A percentile compares a stretch with the other conserved stretches of the same genome.
Conservation (phyloP, 2,888 invertebrate species). For the Ditula angustiorana region DNA sequence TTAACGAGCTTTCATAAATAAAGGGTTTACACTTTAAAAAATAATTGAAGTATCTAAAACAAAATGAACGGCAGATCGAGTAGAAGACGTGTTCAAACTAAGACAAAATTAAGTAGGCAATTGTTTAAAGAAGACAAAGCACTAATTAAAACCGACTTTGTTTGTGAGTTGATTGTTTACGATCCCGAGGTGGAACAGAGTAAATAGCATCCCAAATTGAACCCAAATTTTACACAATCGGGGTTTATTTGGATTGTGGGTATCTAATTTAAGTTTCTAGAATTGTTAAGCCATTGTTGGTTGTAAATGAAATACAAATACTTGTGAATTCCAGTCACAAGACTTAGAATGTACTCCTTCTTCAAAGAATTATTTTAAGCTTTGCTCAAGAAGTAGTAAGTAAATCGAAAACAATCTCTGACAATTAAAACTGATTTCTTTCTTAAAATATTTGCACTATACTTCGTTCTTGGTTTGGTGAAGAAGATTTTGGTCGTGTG, state of each 20-base stretch:
- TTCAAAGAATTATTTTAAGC: too few species aligned
- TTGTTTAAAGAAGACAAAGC: slow-evolving; percentile 19
- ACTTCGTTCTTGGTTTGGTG: too few species aligned
- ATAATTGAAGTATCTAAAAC: too few species aligned
- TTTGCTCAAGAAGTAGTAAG: too few species aligned
- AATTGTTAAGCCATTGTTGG: slow-evolving; percentile 6
- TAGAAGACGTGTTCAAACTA: background rate
- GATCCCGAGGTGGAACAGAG: slow-evolving; percentile 3
- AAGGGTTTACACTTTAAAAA: too few species aligned
- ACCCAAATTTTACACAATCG: slow-evolving; percentile 14
- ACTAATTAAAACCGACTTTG: slow-evolving; percentile 26
- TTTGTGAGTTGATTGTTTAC: slow-evolving; percentile 19
- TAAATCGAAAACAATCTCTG: too few species aligned
- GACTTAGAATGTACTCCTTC: background rate
- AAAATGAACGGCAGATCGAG: background rate
- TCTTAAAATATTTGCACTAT: too few species aligned
- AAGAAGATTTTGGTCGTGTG: too few species aligned
- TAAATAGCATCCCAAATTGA: slow-evolving; percentile 20
- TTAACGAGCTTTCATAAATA: too few species aligned
- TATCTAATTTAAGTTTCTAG: slow-evolving; percentile 15
- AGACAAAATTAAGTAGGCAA: slow-evolving; percentile 20
- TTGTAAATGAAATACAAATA: slow-evolving; percentile 9
- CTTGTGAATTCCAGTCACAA: background rate
- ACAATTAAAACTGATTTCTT: too few species aligned
- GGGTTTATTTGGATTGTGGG: slow-evolving; percentile 7